Percentiles rank a stretch among this genome's conserved stretches.
phyloP scores from a whole-genome alignment of 2,888 invertebrate genomes.

The Troides helena region DNA sequence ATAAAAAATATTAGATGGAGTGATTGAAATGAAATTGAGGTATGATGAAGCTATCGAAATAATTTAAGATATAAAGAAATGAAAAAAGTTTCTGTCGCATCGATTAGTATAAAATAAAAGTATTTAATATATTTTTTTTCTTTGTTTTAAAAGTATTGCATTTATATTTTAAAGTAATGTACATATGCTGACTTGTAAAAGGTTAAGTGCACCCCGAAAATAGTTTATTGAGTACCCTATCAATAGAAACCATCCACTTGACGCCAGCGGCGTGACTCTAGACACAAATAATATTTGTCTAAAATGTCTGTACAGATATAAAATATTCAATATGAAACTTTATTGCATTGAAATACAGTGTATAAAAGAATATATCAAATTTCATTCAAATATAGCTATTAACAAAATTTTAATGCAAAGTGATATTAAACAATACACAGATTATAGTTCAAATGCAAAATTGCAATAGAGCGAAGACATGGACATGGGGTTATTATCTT shows the following conservation, averaged over 20 bases:
- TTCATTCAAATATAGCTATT: slow-evolving; percentile 15
- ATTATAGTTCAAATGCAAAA: slow-evolving; percentile 18
- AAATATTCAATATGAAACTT: slow-evolving; percentile 2
- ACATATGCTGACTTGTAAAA: background rate
- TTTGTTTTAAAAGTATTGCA: background rate
- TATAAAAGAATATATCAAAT: background rate
- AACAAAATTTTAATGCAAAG: slow-evolving; percentile 22
- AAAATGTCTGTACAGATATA: slow-evolving; percentile 6
- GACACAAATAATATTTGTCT: slow-evolving; percentile 19
- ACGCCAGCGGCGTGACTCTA: slow-evolving; percentile 33
- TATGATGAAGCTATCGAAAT: too few relatives aligned
- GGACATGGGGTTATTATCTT: background rate
- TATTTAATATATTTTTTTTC: background rate
- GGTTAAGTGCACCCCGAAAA: slow-evolving; percentile 29
- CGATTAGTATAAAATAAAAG: background rate
- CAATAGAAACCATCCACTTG: slow-evolving; percentile 36
- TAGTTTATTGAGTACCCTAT: slow-evolving; percentile 30
- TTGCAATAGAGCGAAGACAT: slow-evolving; percentile 10
- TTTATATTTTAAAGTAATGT: background rate
- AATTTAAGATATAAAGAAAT: too few relatives aligned
- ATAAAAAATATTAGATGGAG: too few relatives aligned
- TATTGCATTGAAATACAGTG: slow-evolving; percentile 10
- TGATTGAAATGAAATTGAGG: too few relatives aligned
- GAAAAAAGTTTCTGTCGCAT: background rate
- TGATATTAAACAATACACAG: slow-evolving; percentile 12